These are phyloP conservation scores for Astropecten irregularis DNA, from an alignment of 53 echinoderm and acorn worm genomes.

Conservation along the genomic window DNA sequence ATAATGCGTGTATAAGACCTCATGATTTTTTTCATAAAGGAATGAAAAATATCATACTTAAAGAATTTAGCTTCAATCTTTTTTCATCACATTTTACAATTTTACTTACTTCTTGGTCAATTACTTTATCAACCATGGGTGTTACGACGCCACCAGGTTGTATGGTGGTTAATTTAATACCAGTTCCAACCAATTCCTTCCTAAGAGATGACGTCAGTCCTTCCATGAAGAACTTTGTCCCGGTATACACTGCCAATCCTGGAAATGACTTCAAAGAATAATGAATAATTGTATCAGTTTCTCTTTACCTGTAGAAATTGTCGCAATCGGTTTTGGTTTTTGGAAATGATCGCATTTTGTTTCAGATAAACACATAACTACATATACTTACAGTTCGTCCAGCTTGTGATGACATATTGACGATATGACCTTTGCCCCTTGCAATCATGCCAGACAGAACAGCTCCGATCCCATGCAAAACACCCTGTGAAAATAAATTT, in stretches of 20 bases:
- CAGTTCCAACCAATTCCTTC: constrained; percentile 68
- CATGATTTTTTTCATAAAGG: too few species aligned
- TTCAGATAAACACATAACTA: too few species aligned
- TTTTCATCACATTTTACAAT: too few species aligned
- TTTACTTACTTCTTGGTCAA: constrained; percentile 73
- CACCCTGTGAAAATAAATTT: too few species aligned
- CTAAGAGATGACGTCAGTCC: constrained; percentile 70
- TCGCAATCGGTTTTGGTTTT: too few species aligned
- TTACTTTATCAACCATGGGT: not conserved
- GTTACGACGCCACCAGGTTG: constrained; percentile 74
- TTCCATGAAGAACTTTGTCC: constrained; percentile 78
- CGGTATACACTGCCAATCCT: constrained; percentile 70
- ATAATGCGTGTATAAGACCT: too few species aligned
- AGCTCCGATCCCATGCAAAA: constrained; percentile 84
- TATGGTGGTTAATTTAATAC: constrained; percentile 61
- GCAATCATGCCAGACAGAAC: constrained; percentile 78
- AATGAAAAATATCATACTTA: too few species aligned
- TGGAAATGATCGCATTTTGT: too few species aligned
- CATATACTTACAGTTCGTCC: too few species aligned
- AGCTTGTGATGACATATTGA: constrained; percentile 80
- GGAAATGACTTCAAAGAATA: constrained; percentile 47
- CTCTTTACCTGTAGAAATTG: too few species aligned
- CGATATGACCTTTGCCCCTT: constrained; percentile 82
- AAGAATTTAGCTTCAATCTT: too few species aligned
- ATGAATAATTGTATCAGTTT: too few species aligned